Evolutionary conservation across 1,140 invertebrate species (phyloP).

Genomic region (Conus ventricosus): DNA sequence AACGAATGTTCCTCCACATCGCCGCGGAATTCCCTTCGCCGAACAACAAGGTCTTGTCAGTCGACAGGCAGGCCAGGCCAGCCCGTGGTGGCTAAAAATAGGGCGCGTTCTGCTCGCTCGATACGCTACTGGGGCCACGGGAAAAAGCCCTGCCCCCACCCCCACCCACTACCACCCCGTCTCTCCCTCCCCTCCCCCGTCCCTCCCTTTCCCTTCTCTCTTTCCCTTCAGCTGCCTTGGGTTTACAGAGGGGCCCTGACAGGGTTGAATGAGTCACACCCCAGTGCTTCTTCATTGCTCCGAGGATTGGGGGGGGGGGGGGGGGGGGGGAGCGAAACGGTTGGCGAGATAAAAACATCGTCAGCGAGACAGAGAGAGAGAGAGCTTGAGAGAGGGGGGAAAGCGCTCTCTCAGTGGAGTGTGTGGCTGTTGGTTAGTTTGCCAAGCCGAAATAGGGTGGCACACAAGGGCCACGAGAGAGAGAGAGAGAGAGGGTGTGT

Average conservation of each 20-base stretch:
- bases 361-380: too few species aligned
- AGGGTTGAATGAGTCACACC: constrained; percentile 31
- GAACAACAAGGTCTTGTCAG: constrained; percentile 27
- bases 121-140: background rate
- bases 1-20: constrained; percentile 29
- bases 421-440: background rate
- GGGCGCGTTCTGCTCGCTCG: background rate
- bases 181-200: too few species aligned
- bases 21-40: constrained; percentile 26
- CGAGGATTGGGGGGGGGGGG: background rate
- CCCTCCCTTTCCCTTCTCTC: too few species aligned
- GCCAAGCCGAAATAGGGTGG: constrained; percentile 16
- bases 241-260: constrained; percentile 29
- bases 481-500: background rate
- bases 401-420: too few species aligned
- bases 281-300: constrained; percentile 24
- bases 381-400: too few species aligned
- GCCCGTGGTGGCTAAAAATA: constrained; percentile 23
- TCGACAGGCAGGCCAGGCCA: background rate
- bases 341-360: constrained; percentile 31
- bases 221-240: constrained; percentile 18
- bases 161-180: too few species aligned
- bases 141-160: constrained; percentile 9
- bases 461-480: constrained; percentile 20
- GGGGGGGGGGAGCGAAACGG: background rate